Percentiles rank a stretch among this genome's conserved stretches.
Evolutionary conservation across 2,797 vertebrate genomes (phyloP).

Genomic region (Microcaecilia unicolor): DNA sequence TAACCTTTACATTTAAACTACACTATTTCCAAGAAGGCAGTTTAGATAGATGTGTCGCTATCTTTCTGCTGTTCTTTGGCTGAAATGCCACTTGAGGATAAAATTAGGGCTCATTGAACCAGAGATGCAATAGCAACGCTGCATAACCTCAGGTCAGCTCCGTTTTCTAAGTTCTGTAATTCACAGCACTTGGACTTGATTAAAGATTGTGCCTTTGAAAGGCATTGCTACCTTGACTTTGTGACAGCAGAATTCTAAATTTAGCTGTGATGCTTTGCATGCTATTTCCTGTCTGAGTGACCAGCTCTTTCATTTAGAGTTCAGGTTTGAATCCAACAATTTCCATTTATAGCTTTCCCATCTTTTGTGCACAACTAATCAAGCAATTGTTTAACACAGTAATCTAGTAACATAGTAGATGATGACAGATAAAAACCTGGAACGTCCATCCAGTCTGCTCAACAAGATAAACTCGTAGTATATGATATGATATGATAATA

Average conservation of each 20-base stretch:
- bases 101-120: background rate
- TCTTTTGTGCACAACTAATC: no score
- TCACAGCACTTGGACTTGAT: background rate
- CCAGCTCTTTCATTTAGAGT: background rate
- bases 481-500: no score
- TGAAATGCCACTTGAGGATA: background rate
- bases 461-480: no score
- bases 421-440: no score
- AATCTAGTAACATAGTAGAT: no score
- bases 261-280: constrained; percentile 5
- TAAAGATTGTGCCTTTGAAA: constrained; percentile 1
- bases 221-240: constrained; percentile 1
- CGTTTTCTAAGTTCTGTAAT: background rate
- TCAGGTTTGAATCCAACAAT: constrained; percentile 3
- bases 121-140: background rate
- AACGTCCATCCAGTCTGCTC: no score
- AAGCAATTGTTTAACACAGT: no score
- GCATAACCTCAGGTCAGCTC: constrained; percentile 2
- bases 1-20: background rate
- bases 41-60: constrained; percentile 1
- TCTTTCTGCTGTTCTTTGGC: constrained; percentile 10
- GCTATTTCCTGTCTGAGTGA: background rate
- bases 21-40: constrained; percentile 1
- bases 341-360: background rate
- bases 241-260: constrained; percentile 7